These are phyloP conservation scores for Drosophila quadrilineata DNA, from an alignment of 1,140 invertebrate genomes.

Conservation along the genomic window DNA sequence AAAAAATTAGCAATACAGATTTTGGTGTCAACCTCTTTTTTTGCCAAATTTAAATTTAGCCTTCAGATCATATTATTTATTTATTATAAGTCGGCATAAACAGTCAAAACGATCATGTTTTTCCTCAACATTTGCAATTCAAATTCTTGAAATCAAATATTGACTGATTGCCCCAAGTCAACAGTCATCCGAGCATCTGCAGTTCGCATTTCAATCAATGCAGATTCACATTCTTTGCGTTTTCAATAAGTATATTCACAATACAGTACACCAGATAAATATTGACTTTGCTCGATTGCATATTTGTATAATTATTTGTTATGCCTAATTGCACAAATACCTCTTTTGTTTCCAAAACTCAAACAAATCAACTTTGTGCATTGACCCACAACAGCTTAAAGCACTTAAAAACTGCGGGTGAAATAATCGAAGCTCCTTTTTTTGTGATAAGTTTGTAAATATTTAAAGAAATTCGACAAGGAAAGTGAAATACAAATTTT, in stretches of 20 bases:
- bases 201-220: slow-evolving; percentile 1
- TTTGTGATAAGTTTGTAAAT: no score
- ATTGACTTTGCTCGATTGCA: background rate
- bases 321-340: slow-evolving; percentile 18
- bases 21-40: background rate
- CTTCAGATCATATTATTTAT: slow-evolving; percentile 1
- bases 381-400: slow-evolving; percentile 8
- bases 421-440: no score
- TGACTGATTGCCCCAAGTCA: slow-evolving; percentile 6
- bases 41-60: background rate
- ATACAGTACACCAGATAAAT: background rate
- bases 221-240: no score
- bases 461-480: no score
- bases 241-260: background rate
- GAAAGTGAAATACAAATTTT: no score
- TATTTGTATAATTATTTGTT: slow-evolving; percentile 11
- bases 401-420: no score
- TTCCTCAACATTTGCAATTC: slow-evolving; percentile 27
- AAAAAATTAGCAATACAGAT: no score
- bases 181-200: no score
- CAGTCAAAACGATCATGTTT: slow-evolving; percentile 4
- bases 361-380: background rate
- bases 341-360: background rate
- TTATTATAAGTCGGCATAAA: background rate
- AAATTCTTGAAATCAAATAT: slow-evolving; percentile 27